These are phyloP conservation scores for Epinephelus fuscoguttatus DNA, from an alignment of 2,113 vertebrate species.

Conservation along the genomic window DNA sequence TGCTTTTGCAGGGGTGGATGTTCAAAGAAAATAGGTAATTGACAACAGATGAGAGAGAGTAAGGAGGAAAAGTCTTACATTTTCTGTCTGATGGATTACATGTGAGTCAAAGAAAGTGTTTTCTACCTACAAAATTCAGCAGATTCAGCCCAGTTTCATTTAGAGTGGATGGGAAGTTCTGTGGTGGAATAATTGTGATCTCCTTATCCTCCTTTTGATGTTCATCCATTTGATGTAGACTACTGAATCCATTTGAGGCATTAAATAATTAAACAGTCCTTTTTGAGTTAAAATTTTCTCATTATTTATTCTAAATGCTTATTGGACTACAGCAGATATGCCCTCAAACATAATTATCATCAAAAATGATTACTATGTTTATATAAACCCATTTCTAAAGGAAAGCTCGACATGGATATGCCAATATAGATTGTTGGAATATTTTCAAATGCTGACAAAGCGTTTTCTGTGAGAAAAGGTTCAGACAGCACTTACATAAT, in stretches of 20 bases:
- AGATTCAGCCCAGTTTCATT: slow-evolving; percentile 4
- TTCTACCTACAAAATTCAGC: not conserved
- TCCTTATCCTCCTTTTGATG: slow-evolving; percentile 35
- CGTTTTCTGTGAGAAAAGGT: not conserved
- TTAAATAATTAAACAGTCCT: slow-evolving; percentile 80
- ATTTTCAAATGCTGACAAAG: not conserved
- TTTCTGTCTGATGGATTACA: not conserved
- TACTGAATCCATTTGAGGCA: slow-evolving; percentile 71
- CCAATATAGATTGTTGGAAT: not conserved
- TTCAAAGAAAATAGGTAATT: not conserved
- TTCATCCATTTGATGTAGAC: slow-evolving; percentile 61
- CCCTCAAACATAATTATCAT: slow-evolving; percentile 44
- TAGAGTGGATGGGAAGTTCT: slow-evolving; percentile 22
- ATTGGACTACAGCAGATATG: slow-evolving; percentile 47
- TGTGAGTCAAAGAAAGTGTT: not conserved
- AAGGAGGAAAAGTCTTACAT: fast-evolving
- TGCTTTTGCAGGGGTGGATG: not conserved
- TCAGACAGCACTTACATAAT: not conserved
- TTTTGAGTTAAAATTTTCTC: slow-evolving; percentile 53
- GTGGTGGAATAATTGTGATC: slow-evolving; percentile 27
- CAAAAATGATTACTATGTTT: slow-evolving; percentile 37
- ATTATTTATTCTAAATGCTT: slow-evolving; percentile 73
- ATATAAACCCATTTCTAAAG: not conserved
- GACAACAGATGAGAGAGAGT: not conserved
- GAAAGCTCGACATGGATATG: not conserved